Percentiles rank a stretch among this genome's conserved stretches.
Evolutionary conservation across 2,113 vertebrate species (phyloP).

Genomic region (Leuciscus idus): DNA sequence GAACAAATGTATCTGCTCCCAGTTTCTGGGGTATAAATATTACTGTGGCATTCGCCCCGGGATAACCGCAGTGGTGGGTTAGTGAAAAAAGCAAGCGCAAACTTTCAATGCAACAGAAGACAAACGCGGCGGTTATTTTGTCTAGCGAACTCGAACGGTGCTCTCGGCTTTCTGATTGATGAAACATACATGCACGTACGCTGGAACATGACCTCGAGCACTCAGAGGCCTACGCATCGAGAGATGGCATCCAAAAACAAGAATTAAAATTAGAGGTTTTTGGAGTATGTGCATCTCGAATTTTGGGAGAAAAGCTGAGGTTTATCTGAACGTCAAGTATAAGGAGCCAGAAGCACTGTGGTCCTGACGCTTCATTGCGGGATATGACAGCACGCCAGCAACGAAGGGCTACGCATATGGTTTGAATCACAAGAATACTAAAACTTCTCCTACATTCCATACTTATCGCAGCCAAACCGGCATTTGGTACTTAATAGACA

Average conservation of each 20-base stretch:
- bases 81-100: neutral
- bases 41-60: slow-evolving; percentile 36
- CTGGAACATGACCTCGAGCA: slow-evolving; percentile 8
- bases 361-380: slow-evolving; percentile 50
- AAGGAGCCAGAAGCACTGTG: slow-evolving; percentile 44
- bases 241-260: slow-evolving; percentile 1
- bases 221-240: slow-evolving; percentile 4
- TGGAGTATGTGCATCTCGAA: slow-evolving; percentile 1
- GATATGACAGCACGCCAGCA: slow-evolving; percentile 53
- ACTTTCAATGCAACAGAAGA: slow-evolving; percentile 21
- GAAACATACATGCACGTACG: slow-evolving; percentile 10
- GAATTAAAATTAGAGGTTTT: neutral
- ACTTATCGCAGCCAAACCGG: slow-evolving; percentile 36
- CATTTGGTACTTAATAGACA: slow-evolving; percentile 22
- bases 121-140: slow-evolving; percentile 29
- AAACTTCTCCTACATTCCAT: slow-evolving; percentile 40
- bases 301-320: slow-evolving; percentile 6
- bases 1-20: slow-evolving; percentile 38
- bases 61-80: slow-evolving; percentile 27
- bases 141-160: slow-evolving; percentile 34
- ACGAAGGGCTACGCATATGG: slow-evolving; percentile 68
- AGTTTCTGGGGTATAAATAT: slow-evolving; percentile 50
- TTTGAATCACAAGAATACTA: slow-evolving; percentile 57
- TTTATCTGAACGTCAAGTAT: slow-evolving; percentile 29
- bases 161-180: slow-evolving; percentile 32